Base-by-base conservation (phyloP, 2,888 invertebrate species). In the Lasius fuliginosus region DNA sequence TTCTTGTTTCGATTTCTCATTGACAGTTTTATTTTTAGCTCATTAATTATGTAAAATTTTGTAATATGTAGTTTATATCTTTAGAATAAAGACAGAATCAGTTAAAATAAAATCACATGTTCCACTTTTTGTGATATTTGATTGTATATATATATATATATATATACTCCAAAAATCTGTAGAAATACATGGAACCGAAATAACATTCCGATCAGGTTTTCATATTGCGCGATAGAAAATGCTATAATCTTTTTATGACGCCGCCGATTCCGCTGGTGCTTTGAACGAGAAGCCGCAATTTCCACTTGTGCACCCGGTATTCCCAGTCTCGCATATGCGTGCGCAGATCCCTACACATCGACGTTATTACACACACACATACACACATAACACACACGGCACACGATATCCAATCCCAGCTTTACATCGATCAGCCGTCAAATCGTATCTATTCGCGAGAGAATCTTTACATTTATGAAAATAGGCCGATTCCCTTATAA, bases 241-340 rank as follows among this genome's bases (percentile, higher is more conserved):
- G 77, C 67, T 67, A 77, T 77, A 77, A 77, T 77, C 77, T 77
- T 77, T 77, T 77, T 77, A 77, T 77, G 68, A 58, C 68, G 58
- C 67, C 42, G 33, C 77, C 77, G 77, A 68, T 77, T 77, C 77
- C 68, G 67, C 58, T 23, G 67, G 62, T 58, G 77, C 77, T 68
- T 77, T 77, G 56, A 77, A 79, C 69, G 79, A 53, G 65, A 84
- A 84, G 79, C 79, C 73, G 79, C 84, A 84, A 84, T 84, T 84
- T 84, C 83, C 65, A 84, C 64, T 67, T 73, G 69, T 68, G 53
- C 65, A 73, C 74, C 74, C 33, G 71, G 71, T 64, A 84, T 58
- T 75, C 49, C 46, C 68, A 58, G 40, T 68, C 46, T 58, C 76
- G 67, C 74, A 67, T 83, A 58, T 56, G 83, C 83, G 83, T 75